Evolutionary conservation across 2,113 vertebrate genomes (phyloP), one percentile per base, ranked within the genome.

Genomic region (Ictidomys tridecemlineatus): DNA sequence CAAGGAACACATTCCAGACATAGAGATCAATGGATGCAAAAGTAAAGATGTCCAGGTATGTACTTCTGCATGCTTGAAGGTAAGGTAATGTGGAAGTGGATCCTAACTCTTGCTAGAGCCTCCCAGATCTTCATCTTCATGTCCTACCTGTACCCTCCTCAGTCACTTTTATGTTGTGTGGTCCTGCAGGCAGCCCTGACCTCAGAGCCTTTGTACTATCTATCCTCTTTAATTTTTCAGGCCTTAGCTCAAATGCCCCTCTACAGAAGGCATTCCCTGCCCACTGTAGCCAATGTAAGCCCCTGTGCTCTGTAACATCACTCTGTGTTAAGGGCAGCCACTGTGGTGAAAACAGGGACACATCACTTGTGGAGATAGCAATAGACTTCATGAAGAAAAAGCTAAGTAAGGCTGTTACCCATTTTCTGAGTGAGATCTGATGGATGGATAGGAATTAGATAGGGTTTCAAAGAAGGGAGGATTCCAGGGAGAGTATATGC

Each of bases 1-100:
- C 86, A 63, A 13, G 39, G 45, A 92, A 74, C 67, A 82, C 96
- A 86, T 89, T 80, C 45, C 90, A 93, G 78, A 63, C 89, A 85
- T 20, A 80, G 87, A 80, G 78, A 79, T 89, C 39, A 4, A 42
- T 76, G 58, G 30, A 24, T 51, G 1, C 48, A 51, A 37, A 94
- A 87, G 74, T 76, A 34, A 61, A 93, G 45, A 70, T 69, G 63
- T 72, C 72, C 67, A 82, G 32, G 63, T 76, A 67, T 86, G 79
- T 93, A 58, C 39, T 63, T n/a, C 45, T 85, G 14, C 32, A 7
- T 76, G 34, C 30, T 70, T 93, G 58, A 84, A 85, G n/a, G 24
- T 34, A 3, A 61, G 39, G 4, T 61, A 65, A 78, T 12, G 12
- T 17, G 72, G 39, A 12, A 11, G 13, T 58, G 69, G 48, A 12